phyloP scores from a whole-genome alignment of 2,797 vertebrate genomes.

The Poecile montanus region DNA sequence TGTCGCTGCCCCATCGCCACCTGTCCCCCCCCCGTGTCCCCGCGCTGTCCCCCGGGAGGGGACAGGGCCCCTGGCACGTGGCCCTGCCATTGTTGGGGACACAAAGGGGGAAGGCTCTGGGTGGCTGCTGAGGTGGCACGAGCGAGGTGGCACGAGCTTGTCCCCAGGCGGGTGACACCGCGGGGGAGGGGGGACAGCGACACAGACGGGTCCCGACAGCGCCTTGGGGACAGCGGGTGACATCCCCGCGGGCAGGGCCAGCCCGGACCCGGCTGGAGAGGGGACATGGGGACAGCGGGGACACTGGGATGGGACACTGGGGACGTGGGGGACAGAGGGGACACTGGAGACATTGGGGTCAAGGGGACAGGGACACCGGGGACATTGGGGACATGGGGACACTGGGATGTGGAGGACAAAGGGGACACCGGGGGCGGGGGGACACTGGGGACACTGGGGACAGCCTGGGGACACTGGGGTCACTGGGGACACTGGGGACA shows the following conservation, averaged over 20 bases:
- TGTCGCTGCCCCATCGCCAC: background rate
- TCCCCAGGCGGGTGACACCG: background rate
- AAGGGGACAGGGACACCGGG: no score
- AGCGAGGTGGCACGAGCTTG: background rate
- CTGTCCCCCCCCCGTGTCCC: background rate
- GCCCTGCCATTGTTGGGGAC: background rate
- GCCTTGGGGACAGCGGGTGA: background rate
- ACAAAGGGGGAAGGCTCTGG: slow-evolving; percentile 21
- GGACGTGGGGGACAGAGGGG: no score
- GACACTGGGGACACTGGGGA: no score
- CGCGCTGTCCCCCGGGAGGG: background rate
- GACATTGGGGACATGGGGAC: no score
- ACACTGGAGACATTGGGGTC: no score
- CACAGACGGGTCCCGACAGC: background rate
- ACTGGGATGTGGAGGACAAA: no score
- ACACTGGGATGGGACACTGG: no score
- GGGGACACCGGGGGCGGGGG: background rate
- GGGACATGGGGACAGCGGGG: background rate
- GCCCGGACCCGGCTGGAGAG: background rate
- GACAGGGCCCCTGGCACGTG: background rate
- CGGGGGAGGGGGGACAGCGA: background rate
- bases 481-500: background rate
- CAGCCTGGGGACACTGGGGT: no score
- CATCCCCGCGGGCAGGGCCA: background rate
- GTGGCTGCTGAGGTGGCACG: background rate